Conservation (phyloP, 2,888 invertebrate genomes). For the Pterostichus madidus region DNA sequence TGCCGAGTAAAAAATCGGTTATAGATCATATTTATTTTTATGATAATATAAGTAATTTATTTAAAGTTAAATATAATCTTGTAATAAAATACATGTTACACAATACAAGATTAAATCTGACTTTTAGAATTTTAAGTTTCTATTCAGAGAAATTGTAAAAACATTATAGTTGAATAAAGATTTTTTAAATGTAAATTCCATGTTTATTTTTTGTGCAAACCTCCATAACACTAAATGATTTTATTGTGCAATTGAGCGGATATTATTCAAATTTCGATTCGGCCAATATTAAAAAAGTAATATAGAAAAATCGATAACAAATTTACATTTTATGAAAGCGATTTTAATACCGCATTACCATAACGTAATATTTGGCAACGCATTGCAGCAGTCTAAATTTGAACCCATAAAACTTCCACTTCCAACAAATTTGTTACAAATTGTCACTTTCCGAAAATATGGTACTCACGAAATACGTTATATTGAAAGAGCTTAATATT, state of each 20-base stretch:
- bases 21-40: conserved; percentile 12
- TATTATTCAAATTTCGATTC: conserved; percentile 37
- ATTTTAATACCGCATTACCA: conserved; percentile 52
- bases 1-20: conserved; percentile 1
- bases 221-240: not conserved
- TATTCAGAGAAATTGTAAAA: conserved; percentile 21
- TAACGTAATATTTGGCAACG: conserved; percentile 29
- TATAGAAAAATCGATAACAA: conserved; percentile 44
- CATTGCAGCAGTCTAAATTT: conserved; percentile 10
- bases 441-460: not conserved
- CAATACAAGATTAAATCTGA: conserved; percentile 5
- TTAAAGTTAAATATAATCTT: conserved; percentile 5
- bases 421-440: not conserved
- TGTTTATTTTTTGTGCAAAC: conserved; percentile 5
- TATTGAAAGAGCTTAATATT: too few relatives aligned
- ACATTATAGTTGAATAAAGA: conserved; percentile 23
- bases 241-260: conserved; percentile 2
- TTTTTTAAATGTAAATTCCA: conserved; percentile 27
- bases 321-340: conserved; percentile 60
- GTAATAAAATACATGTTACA: conserved; percentile 1
- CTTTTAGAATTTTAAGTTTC: not conserved
- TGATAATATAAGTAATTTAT: conserved; percentile 8
- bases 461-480: not conserved
- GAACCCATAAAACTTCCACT: not conserved
- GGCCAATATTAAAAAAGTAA: conserved; percentile 54